Conservation (phyloP, 2,797 vertebrate genomes). For the Sternotherus odoratus region DNA sequence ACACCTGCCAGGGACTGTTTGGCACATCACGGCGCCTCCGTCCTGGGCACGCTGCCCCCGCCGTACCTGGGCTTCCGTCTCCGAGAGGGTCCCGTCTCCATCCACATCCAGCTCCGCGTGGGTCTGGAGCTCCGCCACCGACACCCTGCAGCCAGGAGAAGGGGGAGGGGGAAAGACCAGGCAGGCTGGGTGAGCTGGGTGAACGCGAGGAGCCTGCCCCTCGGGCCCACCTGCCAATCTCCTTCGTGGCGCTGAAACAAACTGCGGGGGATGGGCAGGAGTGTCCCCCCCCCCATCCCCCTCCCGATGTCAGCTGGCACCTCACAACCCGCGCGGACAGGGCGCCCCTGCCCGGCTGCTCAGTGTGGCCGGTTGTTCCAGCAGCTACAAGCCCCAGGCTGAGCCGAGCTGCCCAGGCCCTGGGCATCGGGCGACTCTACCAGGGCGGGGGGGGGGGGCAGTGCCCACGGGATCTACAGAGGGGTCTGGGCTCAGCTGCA, state of each 20-base stretch:
- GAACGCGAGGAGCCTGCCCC: neutral
- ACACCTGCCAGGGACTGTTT: neutral
- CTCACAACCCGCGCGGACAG: neutral
- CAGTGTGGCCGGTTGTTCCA: neutral
- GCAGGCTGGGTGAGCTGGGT: rapidly evolving
- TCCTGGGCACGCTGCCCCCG: neutral
- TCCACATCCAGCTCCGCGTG: conserved; percentile 89
- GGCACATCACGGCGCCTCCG: neutral
- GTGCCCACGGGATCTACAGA: neutral
- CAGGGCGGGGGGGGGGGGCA: too few species aligned
- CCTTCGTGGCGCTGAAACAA: neutral
- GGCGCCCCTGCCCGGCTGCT: neutral
- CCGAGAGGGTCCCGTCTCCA: conserved; percentile 84
- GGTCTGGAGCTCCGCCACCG: conserved; percentile 84
- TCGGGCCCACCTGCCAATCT: rapidly evolving
- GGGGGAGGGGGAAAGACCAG: neutral
- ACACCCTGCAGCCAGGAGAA: conserved; percentile 79
- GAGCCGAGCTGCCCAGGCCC: neutral
- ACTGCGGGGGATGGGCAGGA: too few species aligned
- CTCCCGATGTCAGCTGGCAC: too few species aligned
- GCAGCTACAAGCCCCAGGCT: too few species aligned
- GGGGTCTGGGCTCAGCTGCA: neutral
- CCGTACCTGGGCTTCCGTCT: conserved; percentile 88
- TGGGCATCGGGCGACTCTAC: neutral
- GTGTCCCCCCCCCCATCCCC: too few species aligned